A percentile compares a stretch with the other conserved stretches of the same genome.
phyloP scores from a whole-genome alignment of 2,888 invertebrate genomes.

The Teinopalpus imperialis region DNA sequence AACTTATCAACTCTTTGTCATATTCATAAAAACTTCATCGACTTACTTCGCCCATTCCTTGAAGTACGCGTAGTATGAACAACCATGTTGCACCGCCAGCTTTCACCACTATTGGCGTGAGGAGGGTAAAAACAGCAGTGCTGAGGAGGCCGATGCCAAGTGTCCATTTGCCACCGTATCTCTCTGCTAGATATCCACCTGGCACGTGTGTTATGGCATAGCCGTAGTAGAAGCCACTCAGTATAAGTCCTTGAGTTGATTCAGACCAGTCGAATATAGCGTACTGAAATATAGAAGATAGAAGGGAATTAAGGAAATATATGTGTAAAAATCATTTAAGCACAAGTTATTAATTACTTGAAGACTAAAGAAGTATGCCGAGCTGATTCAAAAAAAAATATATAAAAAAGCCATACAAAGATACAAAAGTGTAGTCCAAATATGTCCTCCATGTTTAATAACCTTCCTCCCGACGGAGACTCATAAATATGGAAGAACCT shows the following conservation, averaged over 20 bases:
- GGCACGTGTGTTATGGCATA: slow-evolving; percentile 93
- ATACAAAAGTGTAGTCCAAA: no score
- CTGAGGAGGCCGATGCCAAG: slow-evolving; percentile 90
- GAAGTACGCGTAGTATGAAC: slow-evolving; percentile 83
- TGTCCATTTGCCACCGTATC: slow-evolving; percentile 93
- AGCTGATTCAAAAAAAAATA: no score
- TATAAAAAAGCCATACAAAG: no score
- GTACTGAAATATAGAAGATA: slow-evolving; percentile 51
- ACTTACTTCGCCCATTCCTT: slow-evolving; percentile 90
- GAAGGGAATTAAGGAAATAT: no score
- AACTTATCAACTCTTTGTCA: no score
- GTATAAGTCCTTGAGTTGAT: slow-evolving; percentile 87
- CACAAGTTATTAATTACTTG: no score
- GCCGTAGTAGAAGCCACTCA: slow-evolving; percentile 93
- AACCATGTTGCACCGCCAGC: slow-evolving; percentile 80
- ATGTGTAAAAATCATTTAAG: no score
- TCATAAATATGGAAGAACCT: no score
- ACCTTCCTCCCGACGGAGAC: no score
- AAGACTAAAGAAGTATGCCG: no score
- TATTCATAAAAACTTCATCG: no score
- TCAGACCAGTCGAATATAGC: slow-evolving; percentile 87
- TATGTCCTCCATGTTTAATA: no score
- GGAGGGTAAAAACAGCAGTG: slow-evolving; percentile 90
- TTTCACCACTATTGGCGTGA: slow-evolving; percentile 89
- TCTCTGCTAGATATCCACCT: slow-evolving; percentile 90